Conservation (phyloP, 2,797 vertebrate genomes). For the Myotis planiceps region DNA sequence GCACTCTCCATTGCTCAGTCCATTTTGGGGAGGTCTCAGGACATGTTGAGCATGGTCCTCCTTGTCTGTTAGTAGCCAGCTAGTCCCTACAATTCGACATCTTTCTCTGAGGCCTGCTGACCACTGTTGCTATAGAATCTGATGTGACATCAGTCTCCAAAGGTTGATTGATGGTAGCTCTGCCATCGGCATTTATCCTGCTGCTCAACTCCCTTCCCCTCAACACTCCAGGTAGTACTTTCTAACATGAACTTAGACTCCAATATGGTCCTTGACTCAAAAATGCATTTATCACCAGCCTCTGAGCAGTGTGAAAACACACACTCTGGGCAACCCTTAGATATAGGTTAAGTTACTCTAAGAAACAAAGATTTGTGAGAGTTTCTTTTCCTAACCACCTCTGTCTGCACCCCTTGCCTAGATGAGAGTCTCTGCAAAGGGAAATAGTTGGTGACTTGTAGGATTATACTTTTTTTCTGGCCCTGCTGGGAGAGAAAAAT, state of each 20-base stretch:
- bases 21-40: not conserved
- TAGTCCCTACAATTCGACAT: not conserved
- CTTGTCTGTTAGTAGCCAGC: not conserved
- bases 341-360: not conserved
- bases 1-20: not conserved
- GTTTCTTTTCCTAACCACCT: not conserved
- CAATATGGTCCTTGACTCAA: not conserved
- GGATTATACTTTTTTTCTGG: not conserved
- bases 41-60: not conserved
- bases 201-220: not conserved
- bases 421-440: not conserved
- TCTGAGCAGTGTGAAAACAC: conserved; percentile 25
- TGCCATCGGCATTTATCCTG: conserved; percentile 15
- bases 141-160: not conserved
- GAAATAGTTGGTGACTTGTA: not conserved
- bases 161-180: not conserved
- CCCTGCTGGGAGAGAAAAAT: not conserved
- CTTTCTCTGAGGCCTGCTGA: not conserved
- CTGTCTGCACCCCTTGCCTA: not conserved
- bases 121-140: not conserved
- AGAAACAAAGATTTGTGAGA: not conserved
- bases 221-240: not conserved
- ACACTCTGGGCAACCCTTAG: not conserved
- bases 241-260: conserved; percentile 37
- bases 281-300: conserved; percentile 29